Evolutionary conservation across 2,888 invertebrate species (phyloP).

Genomic region (Spodoptera littoralis): DNA sequence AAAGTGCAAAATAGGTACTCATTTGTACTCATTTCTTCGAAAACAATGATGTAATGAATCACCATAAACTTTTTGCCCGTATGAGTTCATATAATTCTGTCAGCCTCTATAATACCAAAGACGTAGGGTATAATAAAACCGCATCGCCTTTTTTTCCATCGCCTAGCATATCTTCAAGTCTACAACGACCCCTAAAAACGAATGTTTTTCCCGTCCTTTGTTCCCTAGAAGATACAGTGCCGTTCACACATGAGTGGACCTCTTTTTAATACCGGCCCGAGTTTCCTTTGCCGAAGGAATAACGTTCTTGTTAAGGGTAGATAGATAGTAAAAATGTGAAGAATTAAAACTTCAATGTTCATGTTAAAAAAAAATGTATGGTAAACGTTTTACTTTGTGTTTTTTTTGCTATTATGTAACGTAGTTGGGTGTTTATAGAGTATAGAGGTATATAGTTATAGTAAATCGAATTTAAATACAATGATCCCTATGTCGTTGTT

Average conservation of each 20-base stretch:
- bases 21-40: no score
- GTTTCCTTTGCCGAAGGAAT: conserved; percentile 79
- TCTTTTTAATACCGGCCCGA: conserved; percentile 82
- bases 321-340: conserved; percentile 51
- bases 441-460: no score
- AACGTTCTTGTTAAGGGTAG: conserved; percentile 61
- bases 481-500: no score
- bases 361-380: conserved; percentile 21
- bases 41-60: no score
- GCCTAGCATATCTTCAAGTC: conserved; percentile 54
- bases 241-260: conserved; percentile 85
- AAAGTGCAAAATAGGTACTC: no score
- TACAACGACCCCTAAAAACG: conserved; percentile 58
- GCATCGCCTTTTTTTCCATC: neutral
- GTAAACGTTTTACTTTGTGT: neutral
- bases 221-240: conserved; percentile 81
- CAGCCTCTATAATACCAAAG: no score
- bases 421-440: no score
- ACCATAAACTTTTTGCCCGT: no score
- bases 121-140: no score
- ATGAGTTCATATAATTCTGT: no score
- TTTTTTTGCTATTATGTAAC: neutral
- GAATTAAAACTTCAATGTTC: conserved; percentile 50
- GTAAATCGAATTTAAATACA: no score
- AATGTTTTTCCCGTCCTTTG: conserved; percentile 84